These are phyloP conservation scores for Lichenostomus cassidix DNA, from an alignment of 2,113 vertebrate genomes.

Conservation along the genomic window DNA sequence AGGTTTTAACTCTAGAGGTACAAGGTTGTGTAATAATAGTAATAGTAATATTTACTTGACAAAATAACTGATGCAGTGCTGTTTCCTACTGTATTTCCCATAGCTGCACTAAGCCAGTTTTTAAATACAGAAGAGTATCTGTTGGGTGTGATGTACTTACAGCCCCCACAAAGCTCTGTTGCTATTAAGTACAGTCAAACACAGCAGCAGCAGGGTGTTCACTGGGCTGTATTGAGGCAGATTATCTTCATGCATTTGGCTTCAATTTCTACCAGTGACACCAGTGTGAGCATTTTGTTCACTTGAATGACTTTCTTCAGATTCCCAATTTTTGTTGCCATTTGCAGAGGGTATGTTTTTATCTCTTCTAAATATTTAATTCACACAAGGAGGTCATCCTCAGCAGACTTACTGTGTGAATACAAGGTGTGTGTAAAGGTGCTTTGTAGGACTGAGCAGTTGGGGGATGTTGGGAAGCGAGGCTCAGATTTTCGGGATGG, in stretches of 20 bases:
- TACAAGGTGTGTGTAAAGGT: neutral
- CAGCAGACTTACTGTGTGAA: neutral
- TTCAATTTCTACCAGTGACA: neutral
- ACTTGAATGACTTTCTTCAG: neutral
- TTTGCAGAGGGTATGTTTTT: neutral
- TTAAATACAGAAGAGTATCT: neutral
- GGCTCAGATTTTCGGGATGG: neutral
- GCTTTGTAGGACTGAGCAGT: conserved; percentile 26
- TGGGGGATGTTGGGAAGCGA: neutral
- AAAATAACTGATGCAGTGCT: neutral
- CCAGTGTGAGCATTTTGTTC: neutral
- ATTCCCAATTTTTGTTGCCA: neutral
- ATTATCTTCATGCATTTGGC: neutral
- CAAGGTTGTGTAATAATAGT: neutral
- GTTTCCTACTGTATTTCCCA: accelerated
- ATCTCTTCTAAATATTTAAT: neutral
- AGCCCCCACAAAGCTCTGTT: neutral
- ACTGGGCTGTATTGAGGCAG: neutral
- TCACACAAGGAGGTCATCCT: neutral
- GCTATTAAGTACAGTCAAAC: neutral
- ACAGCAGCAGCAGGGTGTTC: neutral
- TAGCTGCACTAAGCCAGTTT: neutral
- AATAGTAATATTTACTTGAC: neutral
- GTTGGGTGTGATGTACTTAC: too few species aligned
- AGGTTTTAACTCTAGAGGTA: neutral